Evolutionary conservation across 2,888 invertebrate species (phyloP).

Genomic region (Phania funesta): DNA sequence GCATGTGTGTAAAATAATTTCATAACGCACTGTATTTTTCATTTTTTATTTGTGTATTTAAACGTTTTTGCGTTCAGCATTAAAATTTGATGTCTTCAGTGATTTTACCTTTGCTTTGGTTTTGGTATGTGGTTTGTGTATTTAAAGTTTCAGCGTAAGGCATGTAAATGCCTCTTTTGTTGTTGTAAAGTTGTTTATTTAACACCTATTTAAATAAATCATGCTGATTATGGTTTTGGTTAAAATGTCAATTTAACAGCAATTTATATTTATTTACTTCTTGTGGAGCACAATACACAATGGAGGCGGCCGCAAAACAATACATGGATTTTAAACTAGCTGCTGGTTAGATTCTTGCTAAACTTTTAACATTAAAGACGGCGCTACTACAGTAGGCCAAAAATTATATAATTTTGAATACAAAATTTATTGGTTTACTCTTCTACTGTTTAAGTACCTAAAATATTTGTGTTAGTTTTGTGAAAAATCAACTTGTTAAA

Average conservation of each 20-base stretch:
- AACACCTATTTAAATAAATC: constrained; percentile 49
- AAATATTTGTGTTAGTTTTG: too few species aligned
- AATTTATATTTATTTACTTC: constrained; percentile 6
- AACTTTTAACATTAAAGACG: too few species aligned
- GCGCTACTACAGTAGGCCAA: too few species aligned
- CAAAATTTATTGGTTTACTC: too few species aligned
- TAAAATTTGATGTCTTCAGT: constrained; percentile 10
- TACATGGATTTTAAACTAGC: too few species aligned
- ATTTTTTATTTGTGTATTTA: neutral
- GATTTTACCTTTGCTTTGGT: neutral
- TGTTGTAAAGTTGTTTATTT: constrained; percentile 25
- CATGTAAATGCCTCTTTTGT: neutral
- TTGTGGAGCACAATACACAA: too few species aligned
- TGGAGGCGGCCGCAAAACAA: neutral
- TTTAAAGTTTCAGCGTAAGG: too few species aligned
- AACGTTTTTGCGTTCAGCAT: neutral
- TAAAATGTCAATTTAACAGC: constrained; percentile 48
- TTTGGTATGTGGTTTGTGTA: constrained; percentile 5
- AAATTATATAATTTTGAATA: too few species aligned
- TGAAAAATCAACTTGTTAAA: too few species aligned
- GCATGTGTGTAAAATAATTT: too few species aligned
- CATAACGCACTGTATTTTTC: constrained; percentile 4
- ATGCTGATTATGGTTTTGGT: constrained; percentile 36
- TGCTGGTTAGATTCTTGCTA: too few species aligned
- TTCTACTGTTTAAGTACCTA: too few species aligned